These are phyloP conservation scores for Carposina sasakii DNA, from an alignment of 1,140 invertebrate genomes.

Conservation along the genomic window DNA sequence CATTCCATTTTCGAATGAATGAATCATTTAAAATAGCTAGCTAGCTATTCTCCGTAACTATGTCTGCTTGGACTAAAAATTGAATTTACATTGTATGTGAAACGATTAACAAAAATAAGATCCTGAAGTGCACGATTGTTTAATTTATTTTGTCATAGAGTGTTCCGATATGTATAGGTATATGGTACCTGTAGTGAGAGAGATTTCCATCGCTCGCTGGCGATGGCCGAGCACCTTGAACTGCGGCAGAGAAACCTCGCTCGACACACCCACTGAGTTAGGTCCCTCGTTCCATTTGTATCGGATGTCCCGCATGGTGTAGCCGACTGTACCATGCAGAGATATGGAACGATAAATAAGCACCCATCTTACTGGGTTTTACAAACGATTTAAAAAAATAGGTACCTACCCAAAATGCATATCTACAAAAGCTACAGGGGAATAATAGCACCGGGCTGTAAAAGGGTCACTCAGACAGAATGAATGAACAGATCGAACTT, in stretches of 20 bases:
- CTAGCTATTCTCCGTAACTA: too few relatives aligned
- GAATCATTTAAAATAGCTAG: too few relatives aligned
- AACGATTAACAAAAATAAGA: too few relatives aligned
- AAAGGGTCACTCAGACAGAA: too few relatives aligned
- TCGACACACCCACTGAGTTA: slow-evolving; percentile 92
- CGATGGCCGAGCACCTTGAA: slow-evolving; percentile 94
- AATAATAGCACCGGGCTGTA: too few relatives aligned
- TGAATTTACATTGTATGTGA: too few relatives aligned
- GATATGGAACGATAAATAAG: slow-evolving; percentile 76
- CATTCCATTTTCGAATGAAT: too few relatives aligned
- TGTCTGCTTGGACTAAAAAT: too few relatives aligned
- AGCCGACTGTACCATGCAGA: slow-evolving; percentile 87
- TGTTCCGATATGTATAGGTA: slow-evolving; percentile 49
- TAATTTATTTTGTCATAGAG: slow-evolving; percentile 27
- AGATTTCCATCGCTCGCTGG: slow-evolving; percentile 92
- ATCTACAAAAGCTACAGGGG: too few relatives aligned
- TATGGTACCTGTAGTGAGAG: slow-evolving; percentile 87
- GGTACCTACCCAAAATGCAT: slow-evolving; percentile 29
- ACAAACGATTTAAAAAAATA: too few relatives aligned
- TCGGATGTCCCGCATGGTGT: slow-evolving; percentile 96
- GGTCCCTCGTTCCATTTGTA: slow-evolving; percentile 96
- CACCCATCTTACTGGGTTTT: slow-evolving; percentile 77
- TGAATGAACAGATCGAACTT: too few relatives aligned
- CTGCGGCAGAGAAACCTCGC: slow-evolving; percentile 94
- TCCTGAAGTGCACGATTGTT: too few relatives aligned